Conservation (phyloP, 2,113 vertebrate species). For the Jacana jacana region DNA sequence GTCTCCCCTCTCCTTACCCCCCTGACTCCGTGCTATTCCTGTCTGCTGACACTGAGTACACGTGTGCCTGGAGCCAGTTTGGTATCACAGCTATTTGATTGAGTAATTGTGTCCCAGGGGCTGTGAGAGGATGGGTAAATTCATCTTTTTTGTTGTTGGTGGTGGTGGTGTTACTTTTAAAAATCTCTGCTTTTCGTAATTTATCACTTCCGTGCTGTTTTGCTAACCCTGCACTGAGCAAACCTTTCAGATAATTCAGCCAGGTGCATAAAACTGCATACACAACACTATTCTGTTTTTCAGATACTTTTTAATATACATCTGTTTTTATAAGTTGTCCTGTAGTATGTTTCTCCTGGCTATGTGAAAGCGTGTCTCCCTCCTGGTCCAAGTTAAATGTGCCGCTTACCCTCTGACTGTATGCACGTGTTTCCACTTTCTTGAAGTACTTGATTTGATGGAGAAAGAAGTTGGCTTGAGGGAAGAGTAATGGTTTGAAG, state of each 20-base stretch:
- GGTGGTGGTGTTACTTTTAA: neutral
- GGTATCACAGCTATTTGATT: neutral
- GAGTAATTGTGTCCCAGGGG: neutral
- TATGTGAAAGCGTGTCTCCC: neutral
- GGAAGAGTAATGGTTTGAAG: neutral
- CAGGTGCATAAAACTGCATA: neutral
- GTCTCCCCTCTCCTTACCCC: neutral
- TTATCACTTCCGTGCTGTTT: neutral
- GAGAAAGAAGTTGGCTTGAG: neutral
- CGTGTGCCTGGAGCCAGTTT: neutral
- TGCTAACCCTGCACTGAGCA: neutral
- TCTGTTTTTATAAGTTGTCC: neutral
- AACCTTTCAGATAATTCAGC: neutral
- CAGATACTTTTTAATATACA: neutral
- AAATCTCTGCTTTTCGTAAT: neutral
- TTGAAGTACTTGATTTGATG: neutral
- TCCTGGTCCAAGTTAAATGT: neutral
- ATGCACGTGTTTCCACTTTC: neutral
- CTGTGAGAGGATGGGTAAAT: neutral
- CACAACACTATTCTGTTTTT: neutral
- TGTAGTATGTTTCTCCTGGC: neutral
- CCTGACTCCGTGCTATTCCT: neutral
- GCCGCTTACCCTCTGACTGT: neutral
- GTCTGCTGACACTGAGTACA: neutral
- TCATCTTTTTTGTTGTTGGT: neutral